Evolutionary conservation across 2,888 invertebrate genomes (phyloP).

Genomic region (Dusona sp.): DNA sequence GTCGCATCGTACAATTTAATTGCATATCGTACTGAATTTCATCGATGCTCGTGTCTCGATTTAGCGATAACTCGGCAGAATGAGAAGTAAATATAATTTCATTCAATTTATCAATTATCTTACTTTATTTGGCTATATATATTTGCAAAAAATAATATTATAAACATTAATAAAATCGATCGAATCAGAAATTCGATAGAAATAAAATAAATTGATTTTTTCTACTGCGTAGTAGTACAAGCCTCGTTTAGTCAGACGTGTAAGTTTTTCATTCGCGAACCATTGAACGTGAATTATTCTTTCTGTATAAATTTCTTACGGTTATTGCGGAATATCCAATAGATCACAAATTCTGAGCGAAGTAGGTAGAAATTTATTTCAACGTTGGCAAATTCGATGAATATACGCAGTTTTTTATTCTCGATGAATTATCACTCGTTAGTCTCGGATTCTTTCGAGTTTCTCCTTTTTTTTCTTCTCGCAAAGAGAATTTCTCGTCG

Average conservation of each 20-base stretch:
- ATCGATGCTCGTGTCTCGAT: neutral
- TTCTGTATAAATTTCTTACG: neutral
- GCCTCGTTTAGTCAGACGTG: constrained; percentile 51
- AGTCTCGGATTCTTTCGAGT: constrained; percentile 52
- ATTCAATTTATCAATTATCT: neutral
- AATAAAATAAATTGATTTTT: neutral
- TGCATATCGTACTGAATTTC: neutral
- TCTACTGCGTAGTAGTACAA: constrained; percentile 39
- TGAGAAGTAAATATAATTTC: neutral
- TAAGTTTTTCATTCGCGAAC: neutral
- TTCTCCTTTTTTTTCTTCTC: constrained; percentile 5
- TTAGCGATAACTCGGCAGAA: neutral
- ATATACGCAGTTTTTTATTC: constrained; percentile 45
- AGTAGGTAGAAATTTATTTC: neutral
- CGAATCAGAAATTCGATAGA: too few relatives aligned
- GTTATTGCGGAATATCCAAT: neutral
- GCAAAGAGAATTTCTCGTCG: neutral
- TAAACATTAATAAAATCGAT: neutral
- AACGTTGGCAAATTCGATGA: neutral
- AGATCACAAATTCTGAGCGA: neutral
- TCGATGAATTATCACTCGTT: constrained; percentile 50
- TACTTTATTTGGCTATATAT: neutral
- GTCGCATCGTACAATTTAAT: neutral
- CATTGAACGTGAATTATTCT: neutral
- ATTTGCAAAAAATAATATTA: neutral